Base-by-base conservation (phyloP, 2,113 vertebrate genomes). In the Mystacornis crossleyi region DNA sequence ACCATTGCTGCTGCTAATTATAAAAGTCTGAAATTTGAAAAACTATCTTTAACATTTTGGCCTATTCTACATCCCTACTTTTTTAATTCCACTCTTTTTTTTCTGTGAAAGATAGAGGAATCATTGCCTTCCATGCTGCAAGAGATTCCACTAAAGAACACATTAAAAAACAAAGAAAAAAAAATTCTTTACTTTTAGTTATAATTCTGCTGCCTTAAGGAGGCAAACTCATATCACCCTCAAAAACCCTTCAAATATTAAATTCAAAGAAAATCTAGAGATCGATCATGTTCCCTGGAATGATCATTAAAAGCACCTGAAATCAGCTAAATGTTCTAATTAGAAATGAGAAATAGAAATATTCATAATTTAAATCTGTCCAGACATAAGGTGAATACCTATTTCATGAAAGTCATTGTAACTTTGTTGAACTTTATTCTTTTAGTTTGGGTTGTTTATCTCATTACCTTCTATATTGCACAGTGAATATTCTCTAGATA, bases 121-220 rank as follows among this genome's bases (percentile, higher is more conserved):
- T 72, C 64, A 20, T 18, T 58, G 3, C 1, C 15, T 74, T 72
- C 8, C 29, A 3, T 50, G 42, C 23, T 91, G 40, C 11, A 62
- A 24, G 16, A 60, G 8, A 60, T 33, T 67, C 34, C 14, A 23
- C 10, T 23, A 26, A 86, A 93, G 66, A 71, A 36, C 8, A 50
- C n/a, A 29, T 5, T 26, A 5, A 29, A 18, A 19, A 9, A n/a
- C 4, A 4, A 47, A 36, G 2, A 8, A 25, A 8, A 3, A 4
- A 23, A 1, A 6, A 19, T 45, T 23, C 3, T 57, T 75, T 60
- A 29, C 8, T 50, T 62, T 15, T 70, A 25, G 1, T 71, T 54
- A 38, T 34, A 74, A 28, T 65, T 18, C 8, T 73, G 21, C 38
- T 82, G 8, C 19, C 4, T 61, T 71, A 75, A 65, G 40, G 6